These are phyloP conservation scores for Diarsia mendica DNA, from an alignment of 2,888 invertebrate species.

Conservation along the genomic window DNA sequence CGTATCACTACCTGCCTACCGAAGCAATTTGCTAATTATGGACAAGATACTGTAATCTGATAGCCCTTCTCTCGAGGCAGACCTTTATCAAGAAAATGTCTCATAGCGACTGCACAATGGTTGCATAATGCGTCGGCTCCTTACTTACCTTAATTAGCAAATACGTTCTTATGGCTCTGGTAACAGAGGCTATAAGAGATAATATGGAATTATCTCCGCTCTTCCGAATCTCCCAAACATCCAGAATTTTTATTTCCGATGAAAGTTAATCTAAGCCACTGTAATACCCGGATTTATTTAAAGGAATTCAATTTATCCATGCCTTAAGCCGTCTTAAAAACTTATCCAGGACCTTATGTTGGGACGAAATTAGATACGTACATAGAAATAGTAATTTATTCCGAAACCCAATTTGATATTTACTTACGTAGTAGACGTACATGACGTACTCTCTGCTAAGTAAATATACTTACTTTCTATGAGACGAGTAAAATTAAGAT, in stretches of 20 bases:
- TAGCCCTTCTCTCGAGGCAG: constrained; percentile 6
- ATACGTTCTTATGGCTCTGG: constrained; percentile 1
- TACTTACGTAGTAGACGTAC: background rate
- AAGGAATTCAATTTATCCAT: constrained; percentile 26
- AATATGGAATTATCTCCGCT: constrained; percentile 20
- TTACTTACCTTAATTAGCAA: constrained; percentile 36
- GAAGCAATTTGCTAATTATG: constrained; percentile 31
- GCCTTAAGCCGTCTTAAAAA: constrained; percentile 31
- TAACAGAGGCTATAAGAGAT: constrained; percentile 5
- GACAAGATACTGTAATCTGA: constrained; percentile 17
- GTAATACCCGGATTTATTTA: constrained; percentile 20
- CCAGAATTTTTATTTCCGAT: constrained; percentile 15
- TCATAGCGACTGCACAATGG: constrained; percentile 12
- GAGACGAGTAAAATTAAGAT: constrained; percentile 21
- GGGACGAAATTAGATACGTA: background rate
- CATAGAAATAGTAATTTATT: constrained; percentile 22
- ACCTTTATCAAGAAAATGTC: constrained; percentile 24
- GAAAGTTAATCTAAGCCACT: constrained; percentile 18
- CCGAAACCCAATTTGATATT: constrained; percentile 14
- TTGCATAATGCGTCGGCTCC: constrained; percentile 2
- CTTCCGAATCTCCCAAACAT: constrained; percentile 7
- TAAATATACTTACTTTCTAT: background rate
- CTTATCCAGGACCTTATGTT: constrained; percentile 14
- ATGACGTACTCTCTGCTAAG: constrained; percentile 2
- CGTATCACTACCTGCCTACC: background rate